A percentile compares a stretch with the other conserved stretches of the same genome.
These are phyloP conservation scores for Pimephales promelas DNA, from an alignment of 2,113 vertebrate species.

Conservation along the genomic window DNA sequence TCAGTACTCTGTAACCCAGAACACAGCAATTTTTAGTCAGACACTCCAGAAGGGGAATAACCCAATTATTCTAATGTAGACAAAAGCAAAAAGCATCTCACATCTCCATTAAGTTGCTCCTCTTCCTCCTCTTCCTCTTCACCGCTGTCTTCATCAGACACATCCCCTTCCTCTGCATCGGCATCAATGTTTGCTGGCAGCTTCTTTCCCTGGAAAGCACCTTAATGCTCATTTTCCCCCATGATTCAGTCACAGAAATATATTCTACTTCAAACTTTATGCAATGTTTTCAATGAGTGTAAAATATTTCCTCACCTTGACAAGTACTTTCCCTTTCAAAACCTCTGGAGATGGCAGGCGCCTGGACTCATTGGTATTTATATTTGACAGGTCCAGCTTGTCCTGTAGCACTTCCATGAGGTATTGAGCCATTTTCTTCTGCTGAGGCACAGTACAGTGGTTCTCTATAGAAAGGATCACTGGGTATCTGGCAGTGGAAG, in stretches of 20 bases:
- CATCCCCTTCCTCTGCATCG: conserved; percentile 90
- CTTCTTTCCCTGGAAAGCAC: conserved; percentile 86
- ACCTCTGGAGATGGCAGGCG: conserved; percentile 87
- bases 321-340: conserved; percentile 91
- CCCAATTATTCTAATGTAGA: neutral
- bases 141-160: conserved; percentile 94
- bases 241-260: neutral
- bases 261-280: neutral
- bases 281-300: neutral
- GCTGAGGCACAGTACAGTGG: conserved; percentile 91
- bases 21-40: neutral
- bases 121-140: conserved; percentile 87
- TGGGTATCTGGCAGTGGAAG: conserved; percentile 79
- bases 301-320: conserved; percentile 81
- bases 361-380: conserved; percentile 79
- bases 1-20: conserved; percentile 69
- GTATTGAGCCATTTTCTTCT: conserved; percentile 94
- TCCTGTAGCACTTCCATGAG: conserved; percentile 89
- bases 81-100: conserved; percentile 52
- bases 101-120: conserved; percentile 79
- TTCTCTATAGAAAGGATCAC: conserved; percentile 97
- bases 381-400: conserved; percentile 86
- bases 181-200: conserved; percentile 87
- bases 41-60: neutral
- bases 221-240: neutral